Evolutionary conservation across 2,797 vertebrate species (phyloP).

Genomic region (Phalloptychus januarius): DNA sequence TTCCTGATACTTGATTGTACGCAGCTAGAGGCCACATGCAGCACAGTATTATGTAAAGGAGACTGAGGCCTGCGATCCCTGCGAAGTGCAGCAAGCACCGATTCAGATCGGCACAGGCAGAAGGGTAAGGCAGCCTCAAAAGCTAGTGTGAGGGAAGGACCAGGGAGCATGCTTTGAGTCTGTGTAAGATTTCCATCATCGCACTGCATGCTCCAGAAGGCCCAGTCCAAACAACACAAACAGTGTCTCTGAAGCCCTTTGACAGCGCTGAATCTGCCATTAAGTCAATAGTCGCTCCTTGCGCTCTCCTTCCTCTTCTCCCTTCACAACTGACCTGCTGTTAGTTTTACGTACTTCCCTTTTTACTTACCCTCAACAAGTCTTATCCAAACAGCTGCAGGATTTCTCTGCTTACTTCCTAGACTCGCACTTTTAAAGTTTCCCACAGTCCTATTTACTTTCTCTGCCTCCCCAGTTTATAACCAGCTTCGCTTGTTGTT

Average conservation of each 20-base stretch:
- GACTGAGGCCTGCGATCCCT: constrained; percentile 42
- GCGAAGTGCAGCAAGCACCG: constrained; percentile 60
- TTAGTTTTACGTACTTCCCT: constrained; percentile 64
- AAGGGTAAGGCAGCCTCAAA: constrained; percentile 66
- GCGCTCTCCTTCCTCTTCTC: constrained; percentile 41
- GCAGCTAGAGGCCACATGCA: constrained; percentile 10
- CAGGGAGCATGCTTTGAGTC: constrained; percentile 71
- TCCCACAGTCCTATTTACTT: constrained; percentile 55
- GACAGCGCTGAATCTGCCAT: constrained; percentile 67
- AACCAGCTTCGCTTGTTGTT: constrained; percentile 69
- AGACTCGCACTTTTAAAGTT: constrained; percentile 13
- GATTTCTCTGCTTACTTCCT: constrained; percentile 57
- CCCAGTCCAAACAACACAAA: constrained; percentile 72
- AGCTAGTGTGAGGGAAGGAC: constrained; percentile 68
- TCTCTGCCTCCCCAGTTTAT: constrained; percentile 35
- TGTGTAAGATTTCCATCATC: constrained; percentile 79
- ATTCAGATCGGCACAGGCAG: constrained; percentile 66
- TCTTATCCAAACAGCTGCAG: constrained; percentile 67
- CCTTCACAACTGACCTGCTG: constrained; percentile 50
- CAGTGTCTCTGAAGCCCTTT: constrained; percentile 67
- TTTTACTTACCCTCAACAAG: constrained; percentile 69
- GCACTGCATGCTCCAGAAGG: constrained; percentile 49
- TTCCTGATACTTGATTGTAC: constrained; percentile 38
- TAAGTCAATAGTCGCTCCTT: constrained; percentile 70
- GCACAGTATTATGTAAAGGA: constrained; percentile 32